A percentile compares a stretch with the other conserved stretches of the same genome.
phyloP scores from a whole-genome alignment of 2,113 vertebrate species.

The Leuciscus idus region DNA sequence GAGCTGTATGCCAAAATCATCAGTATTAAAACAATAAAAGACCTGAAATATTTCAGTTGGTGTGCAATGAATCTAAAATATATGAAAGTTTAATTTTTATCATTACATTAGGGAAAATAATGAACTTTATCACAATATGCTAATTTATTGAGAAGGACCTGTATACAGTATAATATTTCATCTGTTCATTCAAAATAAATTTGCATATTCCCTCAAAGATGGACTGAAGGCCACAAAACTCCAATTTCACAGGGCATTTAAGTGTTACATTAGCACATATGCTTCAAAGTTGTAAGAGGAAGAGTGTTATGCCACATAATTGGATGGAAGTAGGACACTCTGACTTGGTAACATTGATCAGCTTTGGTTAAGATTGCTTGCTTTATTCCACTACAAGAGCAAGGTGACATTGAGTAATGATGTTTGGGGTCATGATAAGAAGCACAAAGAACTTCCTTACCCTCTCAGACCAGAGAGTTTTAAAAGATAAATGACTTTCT shows the following conservation, averaged over 20 bases:
- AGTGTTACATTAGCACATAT: conserved; percentile 27
- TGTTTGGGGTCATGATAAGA: conserved; percentile 19
- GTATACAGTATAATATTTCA: neutral
- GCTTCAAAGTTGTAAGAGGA: neutral
- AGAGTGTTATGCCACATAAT: neutral
- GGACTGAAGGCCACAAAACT: neutral
- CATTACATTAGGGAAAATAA: too few relatives aligned
- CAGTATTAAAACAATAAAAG: too few relatives aligned
- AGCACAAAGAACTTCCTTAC: conserved; percentile 32
- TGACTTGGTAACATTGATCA: neutral
- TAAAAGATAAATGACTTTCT: conserved; percentile 46
- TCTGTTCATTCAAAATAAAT: neutral
- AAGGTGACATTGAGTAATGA: conserved; percentile 31
- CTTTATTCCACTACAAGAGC: conserved; percentile 8
- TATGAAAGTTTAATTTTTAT: too few relatives aligned
- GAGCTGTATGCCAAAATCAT: too few relatives aligned
- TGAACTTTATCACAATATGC: too few relatives aligned
- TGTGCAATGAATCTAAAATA: too few relatives aligned
- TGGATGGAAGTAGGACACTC: conserved; percentile 7
- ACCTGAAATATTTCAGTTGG: too few relatives aligned
- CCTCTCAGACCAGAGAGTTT: conserved; percentile 23
- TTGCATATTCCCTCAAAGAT: neutral
- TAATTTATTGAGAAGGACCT: too few relatives aligned
- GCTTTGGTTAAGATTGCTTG: neutral
- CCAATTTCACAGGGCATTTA: neutral